phyloP scores from a whole-genome alignment of 2,113 vertebrate species.

The Alces alces region DNA sequence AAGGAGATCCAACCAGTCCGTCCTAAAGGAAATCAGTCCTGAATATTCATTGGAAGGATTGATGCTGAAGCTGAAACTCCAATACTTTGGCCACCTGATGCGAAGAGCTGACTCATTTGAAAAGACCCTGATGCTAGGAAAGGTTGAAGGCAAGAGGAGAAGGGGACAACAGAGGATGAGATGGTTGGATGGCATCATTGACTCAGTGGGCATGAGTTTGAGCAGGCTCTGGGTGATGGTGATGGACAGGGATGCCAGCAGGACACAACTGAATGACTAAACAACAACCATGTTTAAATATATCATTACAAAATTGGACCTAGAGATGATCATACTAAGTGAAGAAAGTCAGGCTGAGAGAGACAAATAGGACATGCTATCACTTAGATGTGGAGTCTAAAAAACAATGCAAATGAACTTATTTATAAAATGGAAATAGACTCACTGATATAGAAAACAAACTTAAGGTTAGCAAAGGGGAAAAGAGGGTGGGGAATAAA shows the following conservation, averaged over 20 bases:
- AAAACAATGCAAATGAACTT: neutral
- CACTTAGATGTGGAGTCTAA: neutral
- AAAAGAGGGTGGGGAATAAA: neutral
- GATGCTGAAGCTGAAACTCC: neutral
- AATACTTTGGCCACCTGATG: neutral
- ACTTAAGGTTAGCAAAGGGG: neutral
- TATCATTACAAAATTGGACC: neutral
- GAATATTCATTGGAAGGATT: neutral
- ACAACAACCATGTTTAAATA: neutral
- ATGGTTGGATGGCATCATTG: neutral
- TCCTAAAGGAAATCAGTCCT: neutral
- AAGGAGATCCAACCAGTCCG: neutral
- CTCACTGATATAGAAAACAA: neutral
- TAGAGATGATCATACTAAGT: neutral
- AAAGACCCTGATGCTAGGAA: neutral
- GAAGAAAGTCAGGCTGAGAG: neutral
- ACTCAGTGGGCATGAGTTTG: neutral
- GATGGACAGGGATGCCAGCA: neutral
- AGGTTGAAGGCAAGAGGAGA: neutral
- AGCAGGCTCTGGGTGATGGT: neutral
- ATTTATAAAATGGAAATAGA: neutral
- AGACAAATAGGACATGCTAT: neutral
- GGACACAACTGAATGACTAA: rapidly evolving
- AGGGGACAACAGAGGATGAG: neutral
- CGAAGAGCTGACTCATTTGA: neutral